Evolutionary conservation across 2,888 invertebrate species (phyloP).

Genomic region (Diogma glabrata): DNA sequence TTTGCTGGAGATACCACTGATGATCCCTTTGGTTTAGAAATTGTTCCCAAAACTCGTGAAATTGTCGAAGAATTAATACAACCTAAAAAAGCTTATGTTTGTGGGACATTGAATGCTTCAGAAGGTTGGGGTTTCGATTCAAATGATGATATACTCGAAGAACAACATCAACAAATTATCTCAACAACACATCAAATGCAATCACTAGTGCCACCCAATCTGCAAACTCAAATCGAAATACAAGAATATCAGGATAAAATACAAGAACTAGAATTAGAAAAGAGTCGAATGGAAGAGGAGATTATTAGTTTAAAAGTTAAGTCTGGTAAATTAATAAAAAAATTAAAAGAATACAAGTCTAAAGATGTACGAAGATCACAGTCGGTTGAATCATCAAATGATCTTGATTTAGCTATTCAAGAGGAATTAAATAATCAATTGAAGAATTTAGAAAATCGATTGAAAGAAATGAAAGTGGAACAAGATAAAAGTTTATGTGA

Average conservation of each 20-base stretch:
- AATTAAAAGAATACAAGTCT: constrained; percentile 70
- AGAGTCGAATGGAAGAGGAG: constrained; percentile 46
- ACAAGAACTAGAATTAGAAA: constrained; percentile 45
- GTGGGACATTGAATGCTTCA: constrained; percentile 38
- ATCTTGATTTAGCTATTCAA: constrained; percentile 66
- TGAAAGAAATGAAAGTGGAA: constrained; percentile 46
- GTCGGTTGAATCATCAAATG: constrained; percentile 40
- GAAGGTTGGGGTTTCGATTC: constrained; percentile 51
- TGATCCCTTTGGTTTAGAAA: too few relatives aligned
- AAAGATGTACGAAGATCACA: constrained; percentile 32
- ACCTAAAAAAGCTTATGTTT: constrained; percentile 43
- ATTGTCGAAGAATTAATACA: constrained; percentile 36
- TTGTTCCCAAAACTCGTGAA: too few relatives aligned
- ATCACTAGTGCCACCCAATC: constrained; percentile 19
- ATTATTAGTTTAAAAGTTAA: constrained; percentile 55
- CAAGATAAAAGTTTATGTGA: constrained; percentile 51
- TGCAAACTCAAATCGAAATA: constrained; percentile 34
- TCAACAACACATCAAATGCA: constrained; percentile 26
- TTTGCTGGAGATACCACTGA: too few relatives aligned
- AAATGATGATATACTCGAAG: constrained; percentile 41
- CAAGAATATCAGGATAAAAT: constrained; percentile 47
- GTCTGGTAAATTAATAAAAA: constrained; percentile 66
- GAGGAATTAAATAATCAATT: constrained; percentile 67
- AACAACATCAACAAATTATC: constrained; percentile 33
- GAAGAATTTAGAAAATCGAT: constrained; percentile 48